Base-by-base conservation (phyloP, 1,140 invertebrate species). In the Anthonomus grandis region DNA sequence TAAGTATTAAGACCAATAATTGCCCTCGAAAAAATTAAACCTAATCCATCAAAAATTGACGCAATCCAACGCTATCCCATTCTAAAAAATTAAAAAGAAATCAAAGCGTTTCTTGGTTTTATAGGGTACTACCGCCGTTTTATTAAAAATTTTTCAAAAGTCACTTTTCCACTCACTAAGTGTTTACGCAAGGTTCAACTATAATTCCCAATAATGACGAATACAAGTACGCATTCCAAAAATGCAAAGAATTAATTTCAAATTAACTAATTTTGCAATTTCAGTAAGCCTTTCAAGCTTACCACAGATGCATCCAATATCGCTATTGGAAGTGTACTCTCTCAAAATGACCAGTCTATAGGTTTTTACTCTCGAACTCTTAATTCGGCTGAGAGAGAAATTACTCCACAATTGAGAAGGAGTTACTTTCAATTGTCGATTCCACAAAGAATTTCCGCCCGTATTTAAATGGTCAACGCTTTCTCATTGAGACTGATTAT, bases 241-340 rank as follows among this genome's bases (percentile, higher is more conserved):
- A 18, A 10, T 60, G 71, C 19, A 72, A 69, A 64, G 36, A 42
- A 19, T 53, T 47, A 19, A 47, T 69, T n/a, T 70, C 62, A 17
- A 72, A 63, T 46, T 57, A 67, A 4, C 74, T 69, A 0, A 34
- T 75, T 0, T 22, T 75, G 2, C 17, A 41, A 55, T 62, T 74
- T 72, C 37, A 19, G 49, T 0, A 59, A 72, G 60, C 51, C 53
- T n/a, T 77, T 76, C 56, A 63, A 60, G 4, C 24, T 76, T 13
- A 74, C 67, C 0, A 73, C 70, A 1, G 75, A 76, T 36, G 74
- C 73, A 1, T 67, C 62, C 5, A 67, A 71, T 18, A 52, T 57
- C 18, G 73, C 72, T 0, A 49, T 76, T 0, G 74, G 71, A 12
- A 64, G 64, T 2, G 67, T 76, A 0, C 46, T 78, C 18, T 70